Conservation (phyloP, 2,113 vertebrate genomes). For the Dicaeum eximium region DNA sequence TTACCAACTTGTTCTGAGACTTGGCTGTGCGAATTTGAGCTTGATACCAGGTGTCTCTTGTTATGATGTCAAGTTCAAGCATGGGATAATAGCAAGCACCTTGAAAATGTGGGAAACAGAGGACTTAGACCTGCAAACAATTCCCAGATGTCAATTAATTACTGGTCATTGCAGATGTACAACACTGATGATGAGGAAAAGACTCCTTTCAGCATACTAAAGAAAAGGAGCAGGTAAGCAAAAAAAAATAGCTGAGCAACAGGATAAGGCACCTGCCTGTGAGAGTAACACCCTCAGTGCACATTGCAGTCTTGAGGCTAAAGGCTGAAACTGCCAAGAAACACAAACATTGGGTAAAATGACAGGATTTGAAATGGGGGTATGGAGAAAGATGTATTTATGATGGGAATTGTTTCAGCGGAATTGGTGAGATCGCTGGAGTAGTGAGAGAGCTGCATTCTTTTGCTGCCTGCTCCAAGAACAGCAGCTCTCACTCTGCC, state of each 20-base stretch:
- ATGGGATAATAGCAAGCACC: background rate
- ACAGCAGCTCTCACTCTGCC: background rate
- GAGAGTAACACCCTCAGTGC: background rate
- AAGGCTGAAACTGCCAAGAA: background rate
- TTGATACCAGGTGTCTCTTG: background rate
- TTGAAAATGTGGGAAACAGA: background rate
- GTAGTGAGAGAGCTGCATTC: background rate
- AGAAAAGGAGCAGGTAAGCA: background rate
- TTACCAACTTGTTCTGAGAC: background rate
- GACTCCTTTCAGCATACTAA: background rate
- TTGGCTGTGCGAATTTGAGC: background rate
- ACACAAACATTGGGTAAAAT: background rate
- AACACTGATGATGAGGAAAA: background rate
- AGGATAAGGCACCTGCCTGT: background rate
- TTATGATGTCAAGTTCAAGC: background rate
- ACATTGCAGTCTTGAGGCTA: background rate
- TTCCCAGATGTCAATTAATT: conserved; percentile 26
- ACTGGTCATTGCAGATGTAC: background rate
- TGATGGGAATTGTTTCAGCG: background rate
- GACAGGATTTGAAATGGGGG: background rate
- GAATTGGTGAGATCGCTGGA: background rate
- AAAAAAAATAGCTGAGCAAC: background rate
- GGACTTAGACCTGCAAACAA: background rate
- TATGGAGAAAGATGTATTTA: background rate
- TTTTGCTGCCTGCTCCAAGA: background rate